Base-by-base conservation (phyloP, 1,140 invertebrate species). In the Drosophila micromelanica region DNA sequence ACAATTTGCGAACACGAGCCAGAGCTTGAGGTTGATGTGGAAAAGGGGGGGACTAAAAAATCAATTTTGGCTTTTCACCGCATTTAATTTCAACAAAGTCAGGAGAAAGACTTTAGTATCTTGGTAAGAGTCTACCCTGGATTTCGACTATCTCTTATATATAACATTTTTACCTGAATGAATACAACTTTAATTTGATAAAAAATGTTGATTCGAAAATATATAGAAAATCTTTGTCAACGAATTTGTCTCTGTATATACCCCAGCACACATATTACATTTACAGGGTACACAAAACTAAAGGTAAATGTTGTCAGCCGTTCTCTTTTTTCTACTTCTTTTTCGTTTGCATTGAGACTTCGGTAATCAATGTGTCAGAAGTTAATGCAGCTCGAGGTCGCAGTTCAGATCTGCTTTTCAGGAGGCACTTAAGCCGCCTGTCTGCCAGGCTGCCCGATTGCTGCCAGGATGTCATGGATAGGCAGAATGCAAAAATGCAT, bases 341-440 rank as follows among this genome's bases (percentile, higher is more conserved):
- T 23, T 9, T 12, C 27, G 1, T n/a, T 13, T n/a, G 8, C 35
- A 1, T 13, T 20, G 55, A 42, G 30, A 48, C 78, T 52, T 35
- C 42, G 54, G 55, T 75, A 81, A 87, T 81, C 74, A 85, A 86
- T 75, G 82, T 85, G 82, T 87, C 82, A 85, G 57, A 85, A 72
- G 74, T 81, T 85, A 85, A 85, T 85, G 81, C 81, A 70, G 46
- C 54, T 49, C 62, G 40, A 57, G 64, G 55, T 67, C 48, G 27
- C 32, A 73, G 20, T 43, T 52, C 45, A 78, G 42, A 76, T 80
- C 75, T 80, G 68, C 73, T 73, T 57, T 76, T 68, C 48, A 57
- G 56, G 54, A 54, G 49, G 46, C 81, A 85, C 82, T 85, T 85
- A 75, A 87, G 73, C 81, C 63, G 77, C 62, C 73, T 46, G 63